Evolutionary conservation across 2,797 vertebrate genomes (phyloP), one percentile per base, ranked within the genome.

Genomic region (Antennarius maculatus): DNA sequence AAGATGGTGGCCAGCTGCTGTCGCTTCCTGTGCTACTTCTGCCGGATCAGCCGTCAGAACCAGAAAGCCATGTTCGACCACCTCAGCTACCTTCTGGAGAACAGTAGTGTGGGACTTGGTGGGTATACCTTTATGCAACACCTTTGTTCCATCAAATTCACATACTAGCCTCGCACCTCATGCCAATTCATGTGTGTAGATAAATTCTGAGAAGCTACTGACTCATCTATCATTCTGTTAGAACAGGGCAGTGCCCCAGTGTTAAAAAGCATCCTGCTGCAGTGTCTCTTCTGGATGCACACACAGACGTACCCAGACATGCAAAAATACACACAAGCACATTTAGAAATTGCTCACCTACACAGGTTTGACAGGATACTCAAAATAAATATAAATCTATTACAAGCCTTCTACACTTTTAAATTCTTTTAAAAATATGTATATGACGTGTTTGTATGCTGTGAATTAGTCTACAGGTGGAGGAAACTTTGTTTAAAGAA

Each of bases 41-140:
- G 98, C 68, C 95, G 98, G 67, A 99, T 99, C 79, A 99, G 98
- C 80, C 95, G 97, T 3, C 97, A 99, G 86, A 99, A 99, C 85
- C 98, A 99, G 89, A 99, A 99, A 81, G 96, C 98, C 67, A 99
- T 99, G 98, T 99, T 99, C 71, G 97, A 99, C 81, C 98, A 99
- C 80, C 95, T 99, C 16, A 98, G 96, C 76, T 99, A 99, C 89
- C 92, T 99, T 58, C 88, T 99, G 87, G 96, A 98, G 87, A 99
- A 99, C 61, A 99, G 98, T 90, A 99, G 97, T 0, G 96, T 99
- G 73, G 98, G 98, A 14, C 88, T 99, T 28, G 98, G 98, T 98
- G 91, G 0, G 95, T 89, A 59, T 41, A 50, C 7, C 4, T 13
- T 51, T 50, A 17, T 50, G 6, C 17, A 12, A 27, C 18, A 29